Percentiles rank a stretch among this genome's conserved stretches.
These are phyloP conservation scores for Camelus bactrianus DNA, from an alignment of 2,113 vertebrate genomes.

Conservation along the genomic window DNA sequence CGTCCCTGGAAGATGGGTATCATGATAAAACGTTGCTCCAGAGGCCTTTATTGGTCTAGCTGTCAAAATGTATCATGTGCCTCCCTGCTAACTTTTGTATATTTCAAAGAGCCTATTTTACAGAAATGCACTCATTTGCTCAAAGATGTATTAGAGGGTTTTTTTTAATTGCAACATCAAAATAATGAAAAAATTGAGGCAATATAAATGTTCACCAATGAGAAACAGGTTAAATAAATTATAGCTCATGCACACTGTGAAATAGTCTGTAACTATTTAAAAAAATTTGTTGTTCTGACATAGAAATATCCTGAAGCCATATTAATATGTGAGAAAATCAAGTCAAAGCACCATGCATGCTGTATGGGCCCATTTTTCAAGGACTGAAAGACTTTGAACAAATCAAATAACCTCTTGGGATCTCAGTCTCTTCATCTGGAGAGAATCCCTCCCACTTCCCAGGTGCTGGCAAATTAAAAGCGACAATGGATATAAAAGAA, in stretches of 20 bases:
- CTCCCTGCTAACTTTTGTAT: neutral
- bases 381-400: neutral
- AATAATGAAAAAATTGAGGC: neutral
- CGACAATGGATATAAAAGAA: neutral
- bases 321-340: neutral
- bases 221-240: neutral
- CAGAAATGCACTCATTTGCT: neutral
- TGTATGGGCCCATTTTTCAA: neutral
- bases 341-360: neutral
- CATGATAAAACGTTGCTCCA: too few species aligned
- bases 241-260: neutral
- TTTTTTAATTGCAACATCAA: neutral
- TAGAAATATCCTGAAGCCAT: neutral
- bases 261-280: neutral
- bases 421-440: neutral
- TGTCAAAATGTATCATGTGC: neutral
- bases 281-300: neutral
- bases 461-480: neutral
- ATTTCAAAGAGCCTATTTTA: neutral
- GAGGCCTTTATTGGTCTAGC: neutral
- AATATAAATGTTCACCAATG: neutral
- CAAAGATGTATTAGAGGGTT: neutral
- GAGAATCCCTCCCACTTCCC: neutral
- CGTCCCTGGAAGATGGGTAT: neutral
- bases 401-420: neutral